Base-by-base conservation (phyloP, 2,888 invertebrate species). In the Lithophane socia region DNA sequence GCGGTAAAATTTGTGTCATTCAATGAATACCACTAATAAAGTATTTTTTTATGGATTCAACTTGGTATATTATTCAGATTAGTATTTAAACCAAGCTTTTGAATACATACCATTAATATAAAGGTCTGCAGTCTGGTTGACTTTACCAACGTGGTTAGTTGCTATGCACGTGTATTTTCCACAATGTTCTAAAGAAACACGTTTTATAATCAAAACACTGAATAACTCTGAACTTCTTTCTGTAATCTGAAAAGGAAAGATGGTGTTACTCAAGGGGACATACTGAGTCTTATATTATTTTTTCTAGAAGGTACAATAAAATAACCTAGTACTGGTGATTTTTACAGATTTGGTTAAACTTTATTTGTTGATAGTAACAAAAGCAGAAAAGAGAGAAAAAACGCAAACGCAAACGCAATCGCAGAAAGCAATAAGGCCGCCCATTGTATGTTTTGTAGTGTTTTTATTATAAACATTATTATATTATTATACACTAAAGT, bases 121-220 rank as follows among this genome's bases (percentile, higher is more conserved):
- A 73, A 98, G 95, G 80, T 98, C 97, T 0, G 98, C 97, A 3
- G 98, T 98, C 89, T 97, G 97, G 91, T 98, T 98, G 58, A 97
- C 97, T 92, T 97, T 97, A 0, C 98, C 98, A 7, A 98, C 98
- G 77, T 97, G 97, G 91, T 98, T 98, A 16, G 97, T 97, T 0
- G 98, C 98, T 77, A 97, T 97, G 90, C 98, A 98, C 18, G 98
- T 98, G 89, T 98, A 98, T 90, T 97, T 97, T 0, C 98, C 98
- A 87, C 98, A 98, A 87, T 98, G 98, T 84, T 97, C 97, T 49
- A 98, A 95, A 60, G 97, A 97, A 47, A 98, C 98, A 87, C 97
- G 97, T 93, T 98, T 98, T 91, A 98, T 98, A 58, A 98, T 97
- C 86, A 98, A 92, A 85, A 98, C 97, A 85, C 98, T 98, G 90